These are phyloP conservation scores for Paraplagusia blochii DNA, from an alignment of 2,113 vertebrate species.

Conservation along the genomic window DNA sequence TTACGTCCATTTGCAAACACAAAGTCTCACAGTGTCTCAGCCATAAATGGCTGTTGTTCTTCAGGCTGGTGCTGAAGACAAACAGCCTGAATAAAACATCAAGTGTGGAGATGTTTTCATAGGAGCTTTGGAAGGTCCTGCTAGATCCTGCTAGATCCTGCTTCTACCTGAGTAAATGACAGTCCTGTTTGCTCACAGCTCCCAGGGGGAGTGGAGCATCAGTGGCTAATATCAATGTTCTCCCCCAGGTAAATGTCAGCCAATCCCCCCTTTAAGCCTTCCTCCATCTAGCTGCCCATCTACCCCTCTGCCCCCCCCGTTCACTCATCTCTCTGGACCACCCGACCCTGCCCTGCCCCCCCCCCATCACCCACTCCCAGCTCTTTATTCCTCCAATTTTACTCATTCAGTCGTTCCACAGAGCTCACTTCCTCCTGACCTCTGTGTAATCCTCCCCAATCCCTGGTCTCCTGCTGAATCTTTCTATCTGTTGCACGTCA, in stretches of 20 bases:
- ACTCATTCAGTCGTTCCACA: slow-evolving; percentile 18
- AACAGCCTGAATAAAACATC: slow-evolving; percentile 67
- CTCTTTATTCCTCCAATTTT: slow-evolving; percentile 40
- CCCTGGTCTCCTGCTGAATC: slow-evolving; percentile 23
- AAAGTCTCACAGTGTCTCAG: slow-evolving; percentile 41
- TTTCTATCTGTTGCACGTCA: slow-evolving; percentile 33
- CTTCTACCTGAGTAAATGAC: slow-evolving; percentile 70
- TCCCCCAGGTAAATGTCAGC: slow-evolving; percentile 77
- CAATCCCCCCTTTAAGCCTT: slow-evolving; percentile 52
- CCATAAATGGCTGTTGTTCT: slow-evolving; percentile 44
- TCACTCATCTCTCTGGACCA: slow-evolving; percentile 21
- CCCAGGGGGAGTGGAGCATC: slow-evolving; percentile 47
- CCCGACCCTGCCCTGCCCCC: neutral
- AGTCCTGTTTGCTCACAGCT: slow-evolving; percentile 73
- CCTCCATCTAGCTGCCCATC: slow-evolving; percentile 7
- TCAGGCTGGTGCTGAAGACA: slow-evolving; percentile 35
- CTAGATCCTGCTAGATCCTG: slow-evolving; percentile 59
- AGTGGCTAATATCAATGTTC: slow-evolving; percentile 66
- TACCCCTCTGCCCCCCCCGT: neutral
- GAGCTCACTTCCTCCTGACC: slow-evolving; percentile 34
- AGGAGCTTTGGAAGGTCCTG: too few relatives aligned
- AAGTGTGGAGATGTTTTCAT: slow-evolving; percentile 59
- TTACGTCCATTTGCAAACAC: slow-evolving; percentile 30
- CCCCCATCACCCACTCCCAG: neutral
- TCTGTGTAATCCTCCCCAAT: slow-evolving; percentile 20